Evolutionary conservation across 1,140 invertebrate genomes (phyloP).

Genomic region (Panagrolaimus sp.): DNA sequence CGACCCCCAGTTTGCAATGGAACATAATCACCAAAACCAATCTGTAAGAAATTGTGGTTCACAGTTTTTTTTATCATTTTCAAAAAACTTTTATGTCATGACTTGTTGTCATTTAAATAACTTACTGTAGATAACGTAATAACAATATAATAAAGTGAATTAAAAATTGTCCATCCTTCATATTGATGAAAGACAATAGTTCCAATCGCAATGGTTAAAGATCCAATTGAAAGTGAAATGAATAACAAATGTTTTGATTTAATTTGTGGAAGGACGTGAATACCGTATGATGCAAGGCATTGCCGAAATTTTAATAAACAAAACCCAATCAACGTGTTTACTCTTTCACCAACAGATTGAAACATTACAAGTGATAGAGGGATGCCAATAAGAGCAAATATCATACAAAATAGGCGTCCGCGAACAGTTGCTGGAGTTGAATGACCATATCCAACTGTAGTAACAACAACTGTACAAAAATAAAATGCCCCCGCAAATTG

Average conservation of each 20-base stretch:
- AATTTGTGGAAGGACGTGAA: constrained; percentile 29
- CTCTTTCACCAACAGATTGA: constrained; percentile 89
- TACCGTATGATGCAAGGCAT: constrained; percentile 27
- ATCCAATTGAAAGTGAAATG: constrained; percentile 46
- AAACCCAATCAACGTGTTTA: constrained; percentile 89
- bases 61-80: too few species aligned
- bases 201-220: constrained; percentile 42
- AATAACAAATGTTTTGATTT: constrained; percentile 46
- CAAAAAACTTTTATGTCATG: too few species aligned
- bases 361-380: constrained; percentile 93
- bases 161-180: constrained; percentile 94
- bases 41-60: too few species aligned
- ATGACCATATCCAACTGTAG: constrained; percentile 75
- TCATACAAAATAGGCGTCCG: constrained; percentile 61
- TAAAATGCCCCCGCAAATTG: constrained; percentile 94
- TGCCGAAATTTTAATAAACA: constrained; percentile 65
- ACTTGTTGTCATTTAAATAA: constrained; percentile 31
- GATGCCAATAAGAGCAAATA: constrained; percentile 59
- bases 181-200: constrained; percentile 63
- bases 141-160: constrained; percentile 97
- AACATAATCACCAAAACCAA: constrained; percentile 66
- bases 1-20: constrained; percentile 78
- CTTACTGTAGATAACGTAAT: constrained; percentile 69
- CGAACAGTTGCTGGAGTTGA: constrained; percentile 54
- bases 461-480: constrained; percentile 95